A percentile compares a stretch with the other conserved stretches of the same genome.
Evolutionary conservation across 2,888 invertebrate species (phyloP).

Genomic region (Caenorhabditis becei): DNA sequence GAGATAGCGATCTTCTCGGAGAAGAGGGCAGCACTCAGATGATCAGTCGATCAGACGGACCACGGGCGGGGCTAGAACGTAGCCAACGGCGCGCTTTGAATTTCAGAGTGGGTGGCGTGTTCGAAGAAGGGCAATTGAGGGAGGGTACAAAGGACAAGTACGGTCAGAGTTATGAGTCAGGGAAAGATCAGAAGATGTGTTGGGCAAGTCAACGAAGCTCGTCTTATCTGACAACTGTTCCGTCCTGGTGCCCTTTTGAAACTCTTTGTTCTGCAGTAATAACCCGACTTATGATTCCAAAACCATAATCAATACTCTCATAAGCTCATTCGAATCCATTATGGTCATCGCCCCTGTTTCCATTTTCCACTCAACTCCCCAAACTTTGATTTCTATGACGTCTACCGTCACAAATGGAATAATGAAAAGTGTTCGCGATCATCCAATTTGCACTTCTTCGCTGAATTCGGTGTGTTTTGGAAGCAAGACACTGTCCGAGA

Average conservation of each 20-base stretch:
- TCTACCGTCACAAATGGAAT: neutral
- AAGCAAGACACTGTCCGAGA: neutral
- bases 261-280: no score
- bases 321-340: no score
- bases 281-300: neutral
- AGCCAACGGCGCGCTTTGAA: slow-evolving; percentile 18
- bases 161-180: neutral
- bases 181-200: neutral
- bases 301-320: neutral
- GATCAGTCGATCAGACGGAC: slow-evolving; percentile 44
- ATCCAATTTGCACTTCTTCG: slow-evolving; percentile 26
- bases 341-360: no score
- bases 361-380: neutral
- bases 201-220: no score
- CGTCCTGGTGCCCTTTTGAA: no score
- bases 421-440: slow-evolving; percentile 26
- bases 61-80: slow-evolving; percentile 13
- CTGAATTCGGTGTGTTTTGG: slow-evolving; percentile 24
- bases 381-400: slow-evolving; percentile 11
- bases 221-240: no score
- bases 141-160: neutral
- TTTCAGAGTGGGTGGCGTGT: slow-evolving; percentile 18
- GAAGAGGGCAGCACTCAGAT: slow-evolving; percentile 34
- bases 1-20: slow-evolving; percentile 7
- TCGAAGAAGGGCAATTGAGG: neutral